phyloP scores from a whole-genome alignment of 2,888 invertebrate species.

The Willowsia nigromaculata region DNA sequence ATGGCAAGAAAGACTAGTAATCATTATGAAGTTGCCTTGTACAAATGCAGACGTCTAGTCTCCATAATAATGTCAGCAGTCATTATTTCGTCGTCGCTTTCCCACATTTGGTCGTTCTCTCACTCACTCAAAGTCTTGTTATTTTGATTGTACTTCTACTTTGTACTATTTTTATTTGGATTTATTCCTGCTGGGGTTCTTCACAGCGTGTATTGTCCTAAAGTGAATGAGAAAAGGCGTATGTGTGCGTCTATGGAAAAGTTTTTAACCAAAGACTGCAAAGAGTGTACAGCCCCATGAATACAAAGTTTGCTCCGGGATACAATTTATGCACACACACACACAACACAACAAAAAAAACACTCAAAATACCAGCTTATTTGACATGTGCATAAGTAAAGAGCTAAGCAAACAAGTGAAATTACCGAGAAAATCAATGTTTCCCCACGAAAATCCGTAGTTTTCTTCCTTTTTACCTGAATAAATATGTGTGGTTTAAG shows the following conservation, averaged over 20 bases:
- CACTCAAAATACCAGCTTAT: conserved; percentile 18
- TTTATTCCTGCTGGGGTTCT: neutral
- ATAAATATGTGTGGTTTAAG: neutral
- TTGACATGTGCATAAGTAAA: conserved; percentile 23
- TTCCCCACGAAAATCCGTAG: conserved; percentile 18
- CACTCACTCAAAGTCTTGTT: conserved; percentile 27
- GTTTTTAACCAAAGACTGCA: too few species aligned
- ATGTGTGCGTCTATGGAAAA: too few species aligned
- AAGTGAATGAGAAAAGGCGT: too few species aligned
- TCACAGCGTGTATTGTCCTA: neutral
- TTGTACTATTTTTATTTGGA: neutral
- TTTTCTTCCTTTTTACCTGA: conserved; percentile 9
- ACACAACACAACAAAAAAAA: neutral
- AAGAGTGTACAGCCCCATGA: neutral
- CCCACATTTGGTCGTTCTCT: conserved; percentile 40
- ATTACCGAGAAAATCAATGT: conserved; percentile 22
- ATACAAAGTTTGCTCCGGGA: conserved; percentile 3
- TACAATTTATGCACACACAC: conserved; percentile 14
- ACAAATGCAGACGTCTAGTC: conserved; percentile 42
- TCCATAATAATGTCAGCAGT: conserved; percentile 52
- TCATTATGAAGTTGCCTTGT: conserved; percentile 18
- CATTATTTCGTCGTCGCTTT: conserved; percentile 57
- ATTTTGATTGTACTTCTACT: neutral
- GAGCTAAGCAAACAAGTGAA: conserved; percentile 45
- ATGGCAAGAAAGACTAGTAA: neutral